These are phyloP conservation scores for Coracopsis vasa DNA, from an alignment of 2,113 vertebrate species.

Conservation along the genomic window DNA sequence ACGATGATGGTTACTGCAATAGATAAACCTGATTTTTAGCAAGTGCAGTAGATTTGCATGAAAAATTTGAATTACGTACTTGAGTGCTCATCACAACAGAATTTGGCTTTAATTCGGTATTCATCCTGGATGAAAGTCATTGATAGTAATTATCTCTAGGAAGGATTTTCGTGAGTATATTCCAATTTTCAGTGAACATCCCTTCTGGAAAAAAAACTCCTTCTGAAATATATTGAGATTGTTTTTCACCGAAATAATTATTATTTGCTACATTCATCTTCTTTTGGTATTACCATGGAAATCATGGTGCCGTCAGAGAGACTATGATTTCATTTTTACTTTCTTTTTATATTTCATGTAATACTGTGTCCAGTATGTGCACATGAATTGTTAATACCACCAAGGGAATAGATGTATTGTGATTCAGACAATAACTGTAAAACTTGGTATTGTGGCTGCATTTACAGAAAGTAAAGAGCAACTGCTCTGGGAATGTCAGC, in stretches of 20 bases:
- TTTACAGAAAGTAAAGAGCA: rapidly evolving
- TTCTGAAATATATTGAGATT: background rate
- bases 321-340: background rate
- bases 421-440: rapidly evolving
- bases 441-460: rapidly evolving
- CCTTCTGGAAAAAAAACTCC: background rate
- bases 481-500: rapidly evolving
- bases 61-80: background rate
- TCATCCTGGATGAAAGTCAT: background rate
- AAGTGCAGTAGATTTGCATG: background rate
- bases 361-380: background rate
- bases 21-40: background rate
- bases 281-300: background rate
- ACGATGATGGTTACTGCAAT: background rate
- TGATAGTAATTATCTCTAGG: background rate
- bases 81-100: background rate
- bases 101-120: background rate
- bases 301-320: background rate
- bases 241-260: background rate
- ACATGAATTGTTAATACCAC: rapidly evolving
- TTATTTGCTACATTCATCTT: background rate
- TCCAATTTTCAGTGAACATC: background rate
- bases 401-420: background rate
- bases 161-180: background rate
- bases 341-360: background rate